phyloP scores from a whole-genome alignment of 2,113 vertebrate species.

The Australoheros scitulus region DNA sequence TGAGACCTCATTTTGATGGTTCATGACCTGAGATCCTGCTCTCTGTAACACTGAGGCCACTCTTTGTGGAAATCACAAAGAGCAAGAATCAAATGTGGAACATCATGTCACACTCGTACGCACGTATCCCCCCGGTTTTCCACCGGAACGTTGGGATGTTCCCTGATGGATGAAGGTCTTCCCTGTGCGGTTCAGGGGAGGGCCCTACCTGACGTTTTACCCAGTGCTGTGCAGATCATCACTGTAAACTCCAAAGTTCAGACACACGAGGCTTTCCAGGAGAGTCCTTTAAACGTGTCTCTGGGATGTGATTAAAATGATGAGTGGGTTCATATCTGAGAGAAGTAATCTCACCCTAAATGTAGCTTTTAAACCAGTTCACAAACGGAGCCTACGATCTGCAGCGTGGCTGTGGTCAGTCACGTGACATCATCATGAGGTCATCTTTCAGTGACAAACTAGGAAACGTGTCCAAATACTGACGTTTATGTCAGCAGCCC shows the following conservation, averaged over 20 bases:
- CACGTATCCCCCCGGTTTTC: too few species aligned
- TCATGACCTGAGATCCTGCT: neutral
- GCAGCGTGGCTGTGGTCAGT: neutral
- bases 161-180: too few species aligned
- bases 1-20: too few species aligned
- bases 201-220: too few species aligned
- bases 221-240: too few species aligned
- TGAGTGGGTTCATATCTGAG: neutral
- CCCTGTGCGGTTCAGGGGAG: too few species aligned
- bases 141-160: too few species aligned
- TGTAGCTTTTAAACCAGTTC: neutral
- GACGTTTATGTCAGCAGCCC: too few species aligned
- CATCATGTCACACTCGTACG: neutral
- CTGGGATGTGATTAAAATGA: neutral
- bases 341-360: neutral
- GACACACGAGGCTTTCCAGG: too few species aligned
- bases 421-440: neutral
- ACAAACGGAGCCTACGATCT: neutral
- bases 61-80: neutral
- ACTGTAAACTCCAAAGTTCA: neutral
- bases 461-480: neutral
- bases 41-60: neutral
- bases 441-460: neutral
- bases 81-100: neutral
- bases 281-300: too few species aligned